Evolutionary conservation across 2,113 vertebrate species (phyloP).

Genomic region (Zosterops pallidus): DNA sequence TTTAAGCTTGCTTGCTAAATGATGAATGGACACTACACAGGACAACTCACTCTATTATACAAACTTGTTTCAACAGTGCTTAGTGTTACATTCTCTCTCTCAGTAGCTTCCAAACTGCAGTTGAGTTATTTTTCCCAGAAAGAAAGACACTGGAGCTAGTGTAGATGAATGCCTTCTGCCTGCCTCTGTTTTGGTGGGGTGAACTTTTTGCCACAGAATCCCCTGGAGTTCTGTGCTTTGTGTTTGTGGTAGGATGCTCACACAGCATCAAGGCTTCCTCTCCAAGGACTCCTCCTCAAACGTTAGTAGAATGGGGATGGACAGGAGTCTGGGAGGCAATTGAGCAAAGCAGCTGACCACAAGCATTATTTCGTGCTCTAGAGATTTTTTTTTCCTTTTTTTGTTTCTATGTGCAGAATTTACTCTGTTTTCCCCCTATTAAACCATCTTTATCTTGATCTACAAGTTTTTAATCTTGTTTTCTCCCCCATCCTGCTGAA

Average conservation of each 20-base stretch:
- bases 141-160: not conserved
- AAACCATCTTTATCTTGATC: not conserved
- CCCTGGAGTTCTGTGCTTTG: rapidly evolving
- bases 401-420: not conserved
- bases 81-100: too few species aligned
- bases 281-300: not conserved
- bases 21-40: not conserved
- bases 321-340: not conserved
- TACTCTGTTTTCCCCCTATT: not conserved
- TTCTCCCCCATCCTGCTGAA: not conserved
- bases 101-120: not conserved
- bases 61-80: not conserved
- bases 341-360: not conserved
- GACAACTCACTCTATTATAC: not conserved
- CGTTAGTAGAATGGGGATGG: not conserved
- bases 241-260: not conserved
- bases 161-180: not conserved
- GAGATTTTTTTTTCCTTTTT: not conserved
- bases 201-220: not conserved
- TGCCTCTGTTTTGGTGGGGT: not conserved
- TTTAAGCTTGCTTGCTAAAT: not conserved
- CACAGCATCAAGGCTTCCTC: not conserved
- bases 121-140: not conserved
- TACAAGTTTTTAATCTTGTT: not conserved
- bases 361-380: not conserved